Evolutionary conservation across 2,888 invertebrate genomes (phyloP), one percentile per base, ranked within the genome.

Genomic region (Azorinus chamasolen): DNA sequence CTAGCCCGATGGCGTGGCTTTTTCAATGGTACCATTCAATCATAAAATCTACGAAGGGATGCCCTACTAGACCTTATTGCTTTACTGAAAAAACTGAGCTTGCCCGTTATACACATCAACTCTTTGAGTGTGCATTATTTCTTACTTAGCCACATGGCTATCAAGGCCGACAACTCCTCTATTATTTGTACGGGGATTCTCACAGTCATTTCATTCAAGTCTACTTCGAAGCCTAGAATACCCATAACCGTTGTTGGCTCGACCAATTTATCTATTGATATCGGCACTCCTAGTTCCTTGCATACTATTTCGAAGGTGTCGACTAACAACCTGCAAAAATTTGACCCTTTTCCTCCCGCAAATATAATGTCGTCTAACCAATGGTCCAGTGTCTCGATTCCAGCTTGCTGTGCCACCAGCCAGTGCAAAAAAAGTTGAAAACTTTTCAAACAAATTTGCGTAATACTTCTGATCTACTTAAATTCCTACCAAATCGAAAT

Each of bases 31-130:
- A 22, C 2, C 41, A 62, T 65, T 4, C 41, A 24, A 53, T 70
- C 63, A 54, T 70, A 70, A 20, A 76, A 43, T 4, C 70, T 57
- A 10, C 70, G 24, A 10, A 70, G 43, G 43, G 70, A 70, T n/a
- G 65, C 64, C 14, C 69, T 20, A 50, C 70, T 58, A n/a, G 58
- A 45, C 8, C 69, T n/a, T 8, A 76, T 55, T 6, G 75, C 75
- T 50, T 50, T 55, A 41, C 54, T 27, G 41, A 50, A 62, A 27
- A 69, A 69, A 48, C 25, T 69, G 4, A 75, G 37, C 27, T 16
- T 54, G 24, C 66, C 73, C 16, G 55, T 24, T 12, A 66, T 12
- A 32, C 32, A 6, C 10, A 22, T 20, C 6, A 51, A 16, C 22
- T n/a, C 16, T 16, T 5, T 2, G 8, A 18, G 39, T n/a, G 27